A percentile compares a stretch with the other conserved stretches of the same genome.
These are phyloP conservation scores for Halichoerus grypus DNA, from an alignment of 2,113 vertebrate species.

Conservation along the genomic window DNA sequence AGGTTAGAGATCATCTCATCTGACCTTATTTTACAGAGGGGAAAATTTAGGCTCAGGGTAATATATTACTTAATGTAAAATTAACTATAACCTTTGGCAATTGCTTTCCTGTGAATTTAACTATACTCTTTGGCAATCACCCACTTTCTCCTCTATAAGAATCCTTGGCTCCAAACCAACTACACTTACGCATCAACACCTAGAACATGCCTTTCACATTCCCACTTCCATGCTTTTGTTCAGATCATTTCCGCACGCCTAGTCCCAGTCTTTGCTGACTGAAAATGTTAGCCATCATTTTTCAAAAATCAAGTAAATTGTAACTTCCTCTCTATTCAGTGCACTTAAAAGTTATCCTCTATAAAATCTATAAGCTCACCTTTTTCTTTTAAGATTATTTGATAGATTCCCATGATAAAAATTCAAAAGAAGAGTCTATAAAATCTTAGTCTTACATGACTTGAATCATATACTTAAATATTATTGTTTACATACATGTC, in stretches of 20 bases:
- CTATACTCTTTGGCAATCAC: background rate
- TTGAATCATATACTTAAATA: conserved; percentile 31
- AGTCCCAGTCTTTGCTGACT: background rate
- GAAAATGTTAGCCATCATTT: conserved; percentile 32
- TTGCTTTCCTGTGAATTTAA: background rate
- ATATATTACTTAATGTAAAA: conserved; percentile 22
- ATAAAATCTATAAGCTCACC: background rate
- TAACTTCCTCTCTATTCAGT: background rate
- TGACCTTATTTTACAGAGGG: background rate
- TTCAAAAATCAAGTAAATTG: conserved; percentile 3
- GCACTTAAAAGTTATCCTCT: background rate
- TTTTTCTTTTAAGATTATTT: conserved; percentile 11
- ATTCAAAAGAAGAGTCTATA: background rate
- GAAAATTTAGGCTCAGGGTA: conserved; percentile 31
- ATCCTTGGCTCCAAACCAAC: conserved; percentile 19
- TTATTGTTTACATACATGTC: background rate
- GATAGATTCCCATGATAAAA: conserved; percentile 5
- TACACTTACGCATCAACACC: conserved; percentile 21
- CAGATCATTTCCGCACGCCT: background rate
- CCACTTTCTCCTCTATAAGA: background rate
- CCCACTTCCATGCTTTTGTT: background rate
- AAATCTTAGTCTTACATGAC: background rate
- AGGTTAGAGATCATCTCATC: background rate
- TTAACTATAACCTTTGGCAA: conserved; percentile 6
- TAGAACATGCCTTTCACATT: background rate